Percentiles rank a stretch among this genome's conserved stretches.
Conservation (phyloP, 2,888 invertebrate species). For the Cerastoderma edule region DNA sequence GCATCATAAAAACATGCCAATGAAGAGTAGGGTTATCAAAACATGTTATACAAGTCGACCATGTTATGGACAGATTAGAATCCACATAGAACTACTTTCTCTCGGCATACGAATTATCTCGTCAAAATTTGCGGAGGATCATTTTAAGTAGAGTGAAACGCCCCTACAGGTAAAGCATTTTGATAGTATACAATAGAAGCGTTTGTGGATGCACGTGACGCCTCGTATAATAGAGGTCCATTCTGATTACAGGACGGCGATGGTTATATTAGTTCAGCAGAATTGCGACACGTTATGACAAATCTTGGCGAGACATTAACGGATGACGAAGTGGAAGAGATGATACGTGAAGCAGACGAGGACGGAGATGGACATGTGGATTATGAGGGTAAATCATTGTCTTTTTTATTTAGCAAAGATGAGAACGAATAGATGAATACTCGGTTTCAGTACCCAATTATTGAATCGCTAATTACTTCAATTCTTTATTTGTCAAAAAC, state of each 20-base stretch:
- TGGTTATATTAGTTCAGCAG: slow-evolving; percentile 21
- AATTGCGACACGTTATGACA: slow-evolving; percentile 27
- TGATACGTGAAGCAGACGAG: slow-evolving; percentile 8
- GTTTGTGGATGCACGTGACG: background rate
- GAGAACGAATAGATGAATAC: no score
- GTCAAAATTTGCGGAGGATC: background rate
- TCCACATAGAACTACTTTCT: no score
- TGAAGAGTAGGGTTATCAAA: no score
- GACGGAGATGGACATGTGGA: slow-evolving; percentile 7
- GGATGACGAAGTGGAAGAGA: background rate
- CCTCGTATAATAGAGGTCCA: background rate
- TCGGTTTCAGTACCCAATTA: no score
- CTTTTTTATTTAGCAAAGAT: no score
- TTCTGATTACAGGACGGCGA: slow-evolving; percentile 15
- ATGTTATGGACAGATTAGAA: no score
- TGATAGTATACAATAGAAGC: background rate
- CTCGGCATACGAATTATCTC: no score
- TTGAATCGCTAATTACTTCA: no score
- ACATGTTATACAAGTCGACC: no score
- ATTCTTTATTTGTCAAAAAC: no score
- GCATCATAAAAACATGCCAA: no score
- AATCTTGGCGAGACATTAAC: no score
- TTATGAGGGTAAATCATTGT: slow-evolving; percentile 14
- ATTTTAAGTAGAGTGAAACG: background rate
- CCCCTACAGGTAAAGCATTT: background rate